Evolutionary conservation across 2,797 vertebrate species (phyloP).

Genomic region (Atherinosoma microstoma): DNA sequence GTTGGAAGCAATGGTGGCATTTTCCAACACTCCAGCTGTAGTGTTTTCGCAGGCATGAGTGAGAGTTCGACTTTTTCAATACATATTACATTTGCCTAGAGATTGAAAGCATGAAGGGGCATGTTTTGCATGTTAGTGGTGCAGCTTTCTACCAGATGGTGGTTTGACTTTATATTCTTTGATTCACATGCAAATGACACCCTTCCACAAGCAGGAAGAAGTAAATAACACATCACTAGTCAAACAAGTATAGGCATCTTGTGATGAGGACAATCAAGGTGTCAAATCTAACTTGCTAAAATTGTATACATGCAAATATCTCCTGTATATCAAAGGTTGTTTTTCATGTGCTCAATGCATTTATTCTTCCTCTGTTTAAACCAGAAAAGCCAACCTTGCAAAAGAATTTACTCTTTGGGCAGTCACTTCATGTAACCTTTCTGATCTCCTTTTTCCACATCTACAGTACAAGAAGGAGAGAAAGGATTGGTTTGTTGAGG

Average conservation of each 20-base stretch:
- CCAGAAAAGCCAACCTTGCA: neutral
- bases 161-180: slow-evolving; percentile 50
- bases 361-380: slow-evolving; percentile 21
- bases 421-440: slow-evolving; percentile 29
- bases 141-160: slow-evolving; percentile 42
- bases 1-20: slow-evolving; percentile 7
- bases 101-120: slow-evolving; percentile 41
- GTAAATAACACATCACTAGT: slow-evolving; percentile 15
- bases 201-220: slow-evolving; percentile 13
- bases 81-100: slow-evolving; percentile 64
- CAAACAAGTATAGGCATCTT: slow-evolving; percentile 32
- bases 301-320: neutral
- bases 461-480: slow-evolving; percentile 22
- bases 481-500: slow-evolving; percentile 58
- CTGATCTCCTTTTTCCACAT: slow-evolving; percentile 31
- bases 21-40: slow-evolving; percentile 37
- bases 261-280: neutral
- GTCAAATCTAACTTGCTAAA: slow-evolving; percentile 10
- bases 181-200: slow-evolving; percentile 57
- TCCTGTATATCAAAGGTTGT: neutral
- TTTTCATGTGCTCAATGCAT: neutral
- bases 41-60: slow-evolving; percentile 43
- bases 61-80: slow-evolving; percentile 61
- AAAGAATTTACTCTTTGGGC: slow-evolving; percentile 37
- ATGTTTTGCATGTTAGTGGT: slow-evolving; percentile 69